phyloP scores from a whole-genome alignment of 2,888 invertebrate genomes.

The Matsumyia berberina region DNA sequence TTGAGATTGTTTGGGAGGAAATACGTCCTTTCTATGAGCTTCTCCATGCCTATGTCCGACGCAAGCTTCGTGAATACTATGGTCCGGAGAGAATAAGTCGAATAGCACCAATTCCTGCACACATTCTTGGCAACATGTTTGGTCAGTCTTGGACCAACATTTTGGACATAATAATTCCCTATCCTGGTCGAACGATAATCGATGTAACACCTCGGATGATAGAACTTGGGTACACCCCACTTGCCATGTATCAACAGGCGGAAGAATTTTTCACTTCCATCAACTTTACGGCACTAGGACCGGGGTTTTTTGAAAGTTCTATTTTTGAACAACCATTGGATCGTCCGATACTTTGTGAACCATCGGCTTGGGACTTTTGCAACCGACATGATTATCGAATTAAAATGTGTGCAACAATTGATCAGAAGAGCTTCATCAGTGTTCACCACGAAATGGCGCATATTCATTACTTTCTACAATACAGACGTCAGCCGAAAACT shows the following conservation, averaged over 20 bases:
- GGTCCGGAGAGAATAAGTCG: constrained; percentile 92
- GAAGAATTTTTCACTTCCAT: constrained; percentile 96
- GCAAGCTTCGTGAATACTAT: constrained; percentile 92
- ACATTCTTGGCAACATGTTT: constrained; percentile 96
- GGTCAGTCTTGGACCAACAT: constrained; percentile 94
- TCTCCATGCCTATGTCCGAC: constrained; percentile 94
- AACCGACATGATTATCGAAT: constrained; percentile 93
- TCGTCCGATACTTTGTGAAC: constrained; percentile 92
- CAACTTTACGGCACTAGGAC: constrained; percentile 93
- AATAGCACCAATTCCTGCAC: constrained; percentile 93
- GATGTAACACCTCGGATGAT: constrained; percentile 94
- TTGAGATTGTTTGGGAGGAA: constrained; percentile 93
- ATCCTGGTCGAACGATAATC: constrained; percentile 92
- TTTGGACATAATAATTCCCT: constrained; percentile 92
- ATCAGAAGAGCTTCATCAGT: constrained; percentile 93
- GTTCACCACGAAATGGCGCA: constrained; percentile 97
- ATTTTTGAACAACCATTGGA: constrained; percentile 92
- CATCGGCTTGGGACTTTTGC: constrained; percentile 97
- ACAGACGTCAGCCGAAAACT: constrained; percentile 92
- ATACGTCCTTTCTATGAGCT: constrained; percentile 94
- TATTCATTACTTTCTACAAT: constrained; percentile 94
- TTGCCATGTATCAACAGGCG: constrained; percentile 93
- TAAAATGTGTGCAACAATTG: constrained; percentile 94
- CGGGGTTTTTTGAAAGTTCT: constrained; percentile 95
- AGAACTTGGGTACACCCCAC: constrained; percentile 93